Conservation (phyloP, 2,113 vertebrate genomes). For the Probosciger aterrimus region DNA sequence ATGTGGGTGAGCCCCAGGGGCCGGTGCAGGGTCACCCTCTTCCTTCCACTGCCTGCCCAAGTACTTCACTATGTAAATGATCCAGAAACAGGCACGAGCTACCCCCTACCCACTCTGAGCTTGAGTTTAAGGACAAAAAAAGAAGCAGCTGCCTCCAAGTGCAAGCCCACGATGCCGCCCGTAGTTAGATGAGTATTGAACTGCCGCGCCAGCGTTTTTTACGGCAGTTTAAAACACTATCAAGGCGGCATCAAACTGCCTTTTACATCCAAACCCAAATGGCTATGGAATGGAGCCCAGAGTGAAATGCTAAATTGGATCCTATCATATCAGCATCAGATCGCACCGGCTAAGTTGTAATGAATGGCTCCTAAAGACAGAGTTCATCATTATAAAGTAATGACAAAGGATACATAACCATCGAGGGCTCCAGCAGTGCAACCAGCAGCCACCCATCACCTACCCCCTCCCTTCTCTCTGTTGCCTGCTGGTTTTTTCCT, state of each 20-base stretch:
- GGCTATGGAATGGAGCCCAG: conserved; percentile 75
- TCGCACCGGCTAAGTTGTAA: conserved; percentile 61
- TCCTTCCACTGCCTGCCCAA: background rate
- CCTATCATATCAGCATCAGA: conserved; percentile 76
- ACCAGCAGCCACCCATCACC: conserved; percentile 3
- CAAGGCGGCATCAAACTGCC: conserved; percentile 73
- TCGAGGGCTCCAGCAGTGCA: background rate
- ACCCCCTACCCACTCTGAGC: background rate
- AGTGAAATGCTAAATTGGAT: conserved; percentile 77
- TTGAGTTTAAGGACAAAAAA: background rate
- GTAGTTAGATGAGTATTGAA: background rate
- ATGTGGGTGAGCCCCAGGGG: fast-evolving
- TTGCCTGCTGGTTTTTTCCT: background rate
- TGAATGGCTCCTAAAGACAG: conserved; percentile 67
- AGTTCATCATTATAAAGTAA: conserved; percentile 52
- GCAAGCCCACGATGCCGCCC: background rate
- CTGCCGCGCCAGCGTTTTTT: conserved; percentile 69
- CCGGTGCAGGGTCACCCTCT: fast-evolving
- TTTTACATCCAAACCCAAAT: conserved; percentile 72
- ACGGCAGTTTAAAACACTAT: conserved; percentile 75
- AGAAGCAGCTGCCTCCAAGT: background rate
- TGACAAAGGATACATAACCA: conserved; percentile 40
- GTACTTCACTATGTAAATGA: background rate
- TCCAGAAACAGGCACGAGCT: background rate
- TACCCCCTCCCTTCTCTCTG: background rate